phyloP scores from a whole-genome alignment of 2,888 invertebrate species.

The Lasioglossum pauxillum region DNA sequence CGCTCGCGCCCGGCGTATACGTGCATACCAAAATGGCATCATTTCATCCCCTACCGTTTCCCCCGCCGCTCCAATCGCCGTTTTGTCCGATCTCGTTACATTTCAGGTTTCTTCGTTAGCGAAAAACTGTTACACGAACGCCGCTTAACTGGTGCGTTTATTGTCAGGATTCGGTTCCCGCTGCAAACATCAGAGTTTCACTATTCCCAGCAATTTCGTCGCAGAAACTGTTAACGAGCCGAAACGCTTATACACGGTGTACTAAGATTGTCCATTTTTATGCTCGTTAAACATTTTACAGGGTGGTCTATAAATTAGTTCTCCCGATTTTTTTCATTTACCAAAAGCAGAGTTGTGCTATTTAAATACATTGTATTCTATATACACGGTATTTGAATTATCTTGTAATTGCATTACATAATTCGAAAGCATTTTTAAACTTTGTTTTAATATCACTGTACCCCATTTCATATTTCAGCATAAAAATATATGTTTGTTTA shows the following conservation, averaged over 20 bases:
- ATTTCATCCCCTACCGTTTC: constrained; percentile 16
- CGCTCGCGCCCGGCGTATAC: constrained; percentile 15
- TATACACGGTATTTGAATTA: too few species aligned
- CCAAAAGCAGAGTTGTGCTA: too few species aligned
- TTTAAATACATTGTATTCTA: too few species aligned
- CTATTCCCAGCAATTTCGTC: neutral
- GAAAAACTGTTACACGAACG: constrained; percentile 4
- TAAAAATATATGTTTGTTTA: too few species aligned
- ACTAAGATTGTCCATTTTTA: neutral
- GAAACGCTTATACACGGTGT: neutral
- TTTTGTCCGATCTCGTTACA: constrained; percentile 7
- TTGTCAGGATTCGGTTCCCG: neutral
- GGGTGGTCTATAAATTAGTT: neutral
- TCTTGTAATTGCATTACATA: too few species aligned
- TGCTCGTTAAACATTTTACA: neutral
- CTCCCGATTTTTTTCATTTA: too few species aligned
- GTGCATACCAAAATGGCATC: constrained; percentile 34
- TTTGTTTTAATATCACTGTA: too few species aligned
- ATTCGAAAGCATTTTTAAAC: too few species aligned
- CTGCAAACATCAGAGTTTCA: neutral
- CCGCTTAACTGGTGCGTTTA: constrained; percentile 12
- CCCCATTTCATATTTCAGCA: too few species aligned
- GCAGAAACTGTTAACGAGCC: neutral
- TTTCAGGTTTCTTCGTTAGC: constrained; percentile 6
- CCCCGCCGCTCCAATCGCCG: neutral